Percentiles rank a stretch among this genome's conserved stretches.
These are phyloP conservation scores for Oscheius myriophilus DNA, from an alignment of 2,888 invertebrate genomes.

Conservation along the genomic window DNA sequence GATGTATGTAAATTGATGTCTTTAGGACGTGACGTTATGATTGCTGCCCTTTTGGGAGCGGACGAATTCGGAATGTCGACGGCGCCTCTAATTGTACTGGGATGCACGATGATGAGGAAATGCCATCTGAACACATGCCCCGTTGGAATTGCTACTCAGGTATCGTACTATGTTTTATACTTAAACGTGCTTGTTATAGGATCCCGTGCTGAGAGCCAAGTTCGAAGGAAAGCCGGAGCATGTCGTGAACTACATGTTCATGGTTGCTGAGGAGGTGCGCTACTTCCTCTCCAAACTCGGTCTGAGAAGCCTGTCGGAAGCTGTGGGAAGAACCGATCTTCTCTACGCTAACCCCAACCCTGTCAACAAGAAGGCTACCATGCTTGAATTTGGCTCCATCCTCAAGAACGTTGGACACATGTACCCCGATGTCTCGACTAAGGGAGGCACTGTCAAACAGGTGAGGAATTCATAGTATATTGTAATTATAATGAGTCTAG, in stretches of 20 bases:
- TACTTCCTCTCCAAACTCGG: constrained; percentile 90
- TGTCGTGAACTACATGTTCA: constrained; percentile 94
- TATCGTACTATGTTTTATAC: constrained; percentile 53
- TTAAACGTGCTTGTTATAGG: constrained; percentile 72
- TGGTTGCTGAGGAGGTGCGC: constrained; percentile 94
- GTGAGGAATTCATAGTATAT: constrained; percentile 78
- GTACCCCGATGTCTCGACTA: constrained; percentile 88
- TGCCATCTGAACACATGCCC: constrained; percentile 99
- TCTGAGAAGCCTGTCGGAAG: constrained; percentile 76
- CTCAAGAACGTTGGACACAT: constrained; percentile 88
- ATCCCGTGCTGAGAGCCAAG: constrained; percentile 91
- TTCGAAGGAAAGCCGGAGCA: constrained; percentile 97
- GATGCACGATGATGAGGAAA: constrained; percentile 99
- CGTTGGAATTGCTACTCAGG: constrained; percentile 96
- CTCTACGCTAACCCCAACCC: constrained; percentile 81
- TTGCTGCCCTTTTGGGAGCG: constrained; percentile 93
- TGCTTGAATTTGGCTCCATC: constrained; percentile 85
- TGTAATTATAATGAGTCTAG: constrained; percentile 29
- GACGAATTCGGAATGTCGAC: constrained; percentile 99
- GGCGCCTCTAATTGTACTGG: constrained; percentile 94
- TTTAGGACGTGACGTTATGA: constrained; percentile 88
- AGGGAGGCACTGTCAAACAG: constrained; percentile 85
- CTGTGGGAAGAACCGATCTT: constrained; percentile 79
- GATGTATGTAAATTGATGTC: not conserved
- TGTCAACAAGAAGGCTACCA: constrained; percentile 82